Conservation (phyloP, 2,113 vertebrate genomes). For the Stictonetta naevosa region DNA sequence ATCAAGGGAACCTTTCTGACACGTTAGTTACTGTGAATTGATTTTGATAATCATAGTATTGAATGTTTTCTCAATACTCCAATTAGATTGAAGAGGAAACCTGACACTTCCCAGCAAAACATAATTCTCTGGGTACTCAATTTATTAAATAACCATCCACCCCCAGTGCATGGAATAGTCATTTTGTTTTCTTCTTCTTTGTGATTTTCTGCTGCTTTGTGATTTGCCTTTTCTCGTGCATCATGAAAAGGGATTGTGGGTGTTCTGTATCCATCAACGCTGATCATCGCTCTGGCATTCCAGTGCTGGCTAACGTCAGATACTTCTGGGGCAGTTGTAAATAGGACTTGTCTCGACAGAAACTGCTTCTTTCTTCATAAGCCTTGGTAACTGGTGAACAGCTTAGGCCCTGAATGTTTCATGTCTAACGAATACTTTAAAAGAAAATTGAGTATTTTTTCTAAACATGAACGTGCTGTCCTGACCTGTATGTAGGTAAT, state of each 20-base stretch:
- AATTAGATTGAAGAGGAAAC: neutral
- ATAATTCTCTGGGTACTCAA: neutral
- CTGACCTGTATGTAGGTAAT: neutral
- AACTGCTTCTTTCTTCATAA: neutral
- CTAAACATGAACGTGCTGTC: neutral
- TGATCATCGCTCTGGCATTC: neutral
- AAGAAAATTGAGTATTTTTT: neutral
- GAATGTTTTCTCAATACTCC: neutral
- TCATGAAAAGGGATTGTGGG: neutral
- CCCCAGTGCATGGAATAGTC: neutral
- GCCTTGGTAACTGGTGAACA: neutral
- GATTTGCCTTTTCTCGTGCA: neutral
- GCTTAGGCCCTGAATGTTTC: neutral
- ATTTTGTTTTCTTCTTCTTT: neutral
- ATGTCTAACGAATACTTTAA: conserved; percentile 17
- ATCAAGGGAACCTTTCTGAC: conserved; percentile 11
- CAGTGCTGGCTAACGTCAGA: neutral
- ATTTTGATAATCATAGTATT: neutral
- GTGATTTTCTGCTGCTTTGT: neutral
- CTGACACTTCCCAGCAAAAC: neutral
- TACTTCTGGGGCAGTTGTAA: neutral
- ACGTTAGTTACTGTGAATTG: neutral
- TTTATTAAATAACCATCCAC: neutral
- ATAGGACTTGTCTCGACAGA: neutral
- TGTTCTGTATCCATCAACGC: neutral